phyloP scores from a whole-genome alignment of 2,888 invertebrate species.

The Erebia aethiops region DNA sequence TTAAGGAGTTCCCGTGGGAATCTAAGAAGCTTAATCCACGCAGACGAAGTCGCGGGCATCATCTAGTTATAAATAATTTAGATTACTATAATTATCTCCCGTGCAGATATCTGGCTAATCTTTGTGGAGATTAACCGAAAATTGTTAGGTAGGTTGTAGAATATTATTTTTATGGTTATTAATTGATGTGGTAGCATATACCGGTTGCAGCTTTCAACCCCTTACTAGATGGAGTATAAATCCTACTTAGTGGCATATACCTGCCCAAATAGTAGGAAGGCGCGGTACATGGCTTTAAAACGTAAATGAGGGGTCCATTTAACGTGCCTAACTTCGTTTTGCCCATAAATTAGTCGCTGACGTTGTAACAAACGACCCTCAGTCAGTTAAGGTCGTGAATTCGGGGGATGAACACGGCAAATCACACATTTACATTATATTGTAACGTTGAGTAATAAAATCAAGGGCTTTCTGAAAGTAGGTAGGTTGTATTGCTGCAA shows the following conservation, averaged over 20 bases:
- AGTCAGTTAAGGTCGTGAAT: neutral
- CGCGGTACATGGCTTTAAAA: neutral
- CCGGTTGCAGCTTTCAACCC: too few species aligned
- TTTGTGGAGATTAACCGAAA: too few species aligned
- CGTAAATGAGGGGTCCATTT: conserved; percentile 9
- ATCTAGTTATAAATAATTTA: too few species aligned
- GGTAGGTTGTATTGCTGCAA: neutral
- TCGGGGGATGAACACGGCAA: neutral
- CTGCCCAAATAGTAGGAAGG: neutral
- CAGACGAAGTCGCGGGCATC: too few species aligned
- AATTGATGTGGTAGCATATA: too few species aligned
- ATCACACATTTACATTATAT: conserved; percentile 2
- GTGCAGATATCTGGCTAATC: too few species aligned
- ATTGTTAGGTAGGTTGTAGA: too few species aligned
- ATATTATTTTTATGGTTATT: too few species aligned
- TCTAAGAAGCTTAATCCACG: too few species aligned
- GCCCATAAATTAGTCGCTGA: conserved; percentile 11
- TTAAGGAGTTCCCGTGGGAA: too few species aligned
- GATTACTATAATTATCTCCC: too few species aligned
- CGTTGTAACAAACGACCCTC: conserved; percentile 4
- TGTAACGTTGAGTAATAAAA: neutral
- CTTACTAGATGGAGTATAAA: too few species aligned
- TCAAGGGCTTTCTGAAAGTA: neutral
- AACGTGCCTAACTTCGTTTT: conserved; percentile 17
- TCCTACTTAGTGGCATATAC: neutral